These are phyloP conservation scores for Steatocranus sp. DNA, from an alignment of 2,797 vertebrate species.

Conservation along the genomic window DNA sequence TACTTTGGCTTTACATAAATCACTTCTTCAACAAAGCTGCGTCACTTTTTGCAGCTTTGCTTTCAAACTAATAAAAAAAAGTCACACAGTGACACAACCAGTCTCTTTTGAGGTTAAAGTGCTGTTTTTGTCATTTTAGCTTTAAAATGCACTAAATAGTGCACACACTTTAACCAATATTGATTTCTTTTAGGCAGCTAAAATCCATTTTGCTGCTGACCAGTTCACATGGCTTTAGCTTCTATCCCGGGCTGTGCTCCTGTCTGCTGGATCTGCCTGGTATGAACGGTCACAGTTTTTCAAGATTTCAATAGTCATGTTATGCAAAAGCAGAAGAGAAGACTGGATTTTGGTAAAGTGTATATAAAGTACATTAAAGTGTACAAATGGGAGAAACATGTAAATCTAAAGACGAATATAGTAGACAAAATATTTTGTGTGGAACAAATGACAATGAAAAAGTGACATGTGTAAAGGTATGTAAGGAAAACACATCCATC, in stretches of 20 bases:
- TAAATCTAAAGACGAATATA: not conserved
- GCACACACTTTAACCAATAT: rapidly evolving
- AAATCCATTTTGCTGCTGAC: not conserved
- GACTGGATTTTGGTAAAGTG: not conserved
- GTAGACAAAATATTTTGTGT: not conserved
- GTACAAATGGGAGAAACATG: not conserved
- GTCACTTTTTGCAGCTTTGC: not conserved
- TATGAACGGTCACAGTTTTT: not conserved
- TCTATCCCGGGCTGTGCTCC: not conserved
- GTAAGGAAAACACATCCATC: not conserved
- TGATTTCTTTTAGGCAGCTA: not conserved
- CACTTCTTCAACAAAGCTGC: not conserved
- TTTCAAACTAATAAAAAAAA: not conserved
- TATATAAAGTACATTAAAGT: not conserved
- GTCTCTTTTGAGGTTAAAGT: not conserved
- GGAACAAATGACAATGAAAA: not conserved
- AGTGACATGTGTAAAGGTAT: not conserved
- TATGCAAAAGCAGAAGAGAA: not conserved
- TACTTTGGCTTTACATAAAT: not conserved
- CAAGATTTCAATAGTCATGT: not conserved
- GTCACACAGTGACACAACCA: not conserved
- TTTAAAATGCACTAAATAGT: not conserved
- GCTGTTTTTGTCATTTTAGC: not conserved
- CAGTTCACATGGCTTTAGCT: not conserved
- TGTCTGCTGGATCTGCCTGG: rapidly evolving